phyloP scores from a whole-genome alignment of 1,140 invertebrate species.

The Lepidostoma basale region DNA sequence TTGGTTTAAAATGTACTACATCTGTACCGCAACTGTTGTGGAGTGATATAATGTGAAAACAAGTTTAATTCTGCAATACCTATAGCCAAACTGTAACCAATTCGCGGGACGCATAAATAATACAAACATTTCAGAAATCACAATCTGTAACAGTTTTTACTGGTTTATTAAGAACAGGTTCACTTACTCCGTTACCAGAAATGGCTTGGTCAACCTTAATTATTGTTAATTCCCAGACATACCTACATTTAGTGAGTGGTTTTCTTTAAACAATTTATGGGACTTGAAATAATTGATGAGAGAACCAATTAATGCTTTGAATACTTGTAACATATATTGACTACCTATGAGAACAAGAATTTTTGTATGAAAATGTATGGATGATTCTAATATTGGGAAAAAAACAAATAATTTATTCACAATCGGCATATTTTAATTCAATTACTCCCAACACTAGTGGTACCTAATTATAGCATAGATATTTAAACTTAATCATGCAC shows the following conservation, averaged over 20 bases:
- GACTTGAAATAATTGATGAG: background rate
- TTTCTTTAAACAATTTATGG: background rate
- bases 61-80: background rate
- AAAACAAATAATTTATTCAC: too few relatives aligned
- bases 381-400: too few relatives aligned
- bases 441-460: too few relatives aligned
- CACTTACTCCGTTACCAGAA: background rate
- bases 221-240: background rate
- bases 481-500: too few relatives aligned
- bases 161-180: background rate
- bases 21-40: too few relatives aligned
- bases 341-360: too few relatives aligned
- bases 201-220: background rate
- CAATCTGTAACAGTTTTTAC: slow-evolving; percentile 5
- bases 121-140: background rate
- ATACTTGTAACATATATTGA: too few relatives aligned
- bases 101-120: slow-evolving; percentile 3
- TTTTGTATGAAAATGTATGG: too few relatives aligned
- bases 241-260: background rate
- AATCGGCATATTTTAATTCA: too few relatives aligned
- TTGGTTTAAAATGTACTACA: too few relatives aligned
- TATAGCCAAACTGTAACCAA: background rate
- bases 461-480: too few relatives aligned
- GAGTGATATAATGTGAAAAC: background rate
- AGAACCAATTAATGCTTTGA: too few relatives aligned